Conservation (phyloP, 1,140 invertebrate genomes). For the Yoshiicerus persimilis region DNA sequence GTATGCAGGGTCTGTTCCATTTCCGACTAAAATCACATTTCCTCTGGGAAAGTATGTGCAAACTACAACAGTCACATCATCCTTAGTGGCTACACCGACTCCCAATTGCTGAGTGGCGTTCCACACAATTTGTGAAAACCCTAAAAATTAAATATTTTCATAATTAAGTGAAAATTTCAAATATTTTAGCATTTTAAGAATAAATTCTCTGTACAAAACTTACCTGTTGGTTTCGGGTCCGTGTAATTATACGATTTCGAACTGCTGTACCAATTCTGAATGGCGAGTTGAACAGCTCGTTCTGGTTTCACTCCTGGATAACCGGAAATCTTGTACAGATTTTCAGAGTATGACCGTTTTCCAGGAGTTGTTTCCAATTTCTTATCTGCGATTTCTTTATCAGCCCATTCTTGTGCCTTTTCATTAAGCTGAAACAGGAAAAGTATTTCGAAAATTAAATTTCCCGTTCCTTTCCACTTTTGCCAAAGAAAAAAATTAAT, state of each 20-base stretch:
- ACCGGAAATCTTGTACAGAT: slow-evolving; percentile 35
- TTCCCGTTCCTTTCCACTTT: too few relatives aligned
- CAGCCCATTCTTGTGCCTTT: slow-evolving; percentile 31
- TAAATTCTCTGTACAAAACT: too few relatives aligned
- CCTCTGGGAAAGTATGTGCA: slow-evolving; percentile 4
- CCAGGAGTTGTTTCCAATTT: slow-evolving; percentile 36
- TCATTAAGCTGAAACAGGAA: not conserved
- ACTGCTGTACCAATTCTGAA: slow-evolving; percentile 34
- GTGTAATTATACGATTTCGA: slow-evolving; percentile 30
- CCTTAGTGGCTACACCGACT: slow-evolving; percentile 22
- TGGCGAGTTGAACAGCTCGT: slow-evolving; percentile 28
- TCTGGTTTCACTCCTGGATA: not conserved
- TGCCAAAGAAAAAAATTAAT: not conserved
- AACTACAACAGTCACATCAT: not conserved
- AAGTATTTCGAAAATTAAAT: not conserved
- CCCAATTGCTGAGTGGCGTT: slow-evolving; percentile 32
- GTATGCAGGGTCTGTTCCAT: slow-evolving; percentile 14
- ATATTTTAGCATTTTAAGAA: too few relatives aligned
- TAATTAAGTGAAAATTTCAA: too few relatives aligned
- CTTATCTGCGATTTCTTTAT: not conserved
- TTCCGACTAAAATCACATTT: slow-evolving; percentile 23
- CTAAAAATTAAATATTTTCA: too few relatives aligned
- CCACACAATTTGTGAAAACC: too few relatives aligned
- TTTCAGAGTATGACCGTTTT: slow-evolving; percentile 31
- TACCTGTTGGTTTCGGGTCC: slow-evolving; percentile 21